Evolutionary conservation across 2,888 invertebrate genomes (phyloP).

Genomic region (Junonia oenone): DNA sequence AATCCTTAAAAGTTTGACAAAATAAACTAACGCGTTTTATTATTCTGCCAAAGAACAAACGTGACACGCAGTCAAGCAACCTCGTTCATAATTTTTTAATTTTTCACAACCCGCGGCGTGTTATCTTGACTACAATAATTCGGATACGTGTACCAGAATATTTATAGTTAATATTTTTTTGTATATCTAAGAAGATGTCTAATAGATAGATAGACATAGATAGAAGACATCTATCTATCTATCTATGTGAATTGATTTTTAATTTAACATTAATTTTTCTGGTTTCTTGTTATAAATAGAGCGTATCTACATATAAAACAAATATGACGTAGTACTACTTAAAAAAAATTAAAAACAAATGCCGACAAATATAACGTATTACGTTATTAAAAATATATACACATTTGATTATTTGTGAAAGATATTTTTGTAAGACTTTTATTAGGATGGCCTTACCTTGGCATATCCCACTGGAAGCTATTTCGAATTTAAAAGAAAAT

Average conservation of each 20-base stretch:
- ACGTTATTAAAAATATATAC: too few species aligned
- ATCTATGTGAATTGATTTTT: too few species aligned
- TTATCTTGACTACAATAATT: conserved; percentile 34
- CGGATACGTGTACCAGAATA: conserved; percentile 27
- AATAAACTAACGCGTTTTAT: conserved; percentile 62
- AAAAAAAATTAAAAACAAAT: not conserved
- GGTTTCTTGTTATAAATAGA: too few species aligned
- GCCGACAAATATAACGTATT: not conserved
- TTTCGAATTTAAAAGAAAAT: conserved; percentile 40
- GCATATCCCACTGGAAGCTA: conserved; percentile 63
- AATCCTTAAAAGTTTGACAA: conserved; percentile 44
- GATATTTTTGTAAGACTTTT: too few species aligned
- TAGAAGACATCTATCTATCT: too few species aligned
- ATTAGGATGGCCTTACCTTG: conserved; percentile 59
- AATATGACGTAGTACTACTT: too few species aligned
- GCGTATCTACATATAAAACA: too few species aligned
- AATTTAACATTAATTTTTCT: too few species aligned
- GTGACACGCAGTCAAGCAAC: conserved; percentile 79
- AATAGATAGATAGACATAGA: too few species aligned
- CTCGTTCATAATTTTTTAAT: conserved; percentile 47
- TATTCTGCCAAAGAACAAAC: conserved; percentile 67
- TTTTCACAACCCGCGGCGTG: conserved; percentile 39
- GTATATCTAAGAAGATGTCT: too few species aligned
- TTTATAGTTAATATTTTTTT: not conserved
- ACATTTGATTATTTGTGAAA: too few species aligned